Evolutionary conservation across 1,140 invertebrate species (phyloP).

Genomic region (Bombus haemorrhoidalis): DNA sequence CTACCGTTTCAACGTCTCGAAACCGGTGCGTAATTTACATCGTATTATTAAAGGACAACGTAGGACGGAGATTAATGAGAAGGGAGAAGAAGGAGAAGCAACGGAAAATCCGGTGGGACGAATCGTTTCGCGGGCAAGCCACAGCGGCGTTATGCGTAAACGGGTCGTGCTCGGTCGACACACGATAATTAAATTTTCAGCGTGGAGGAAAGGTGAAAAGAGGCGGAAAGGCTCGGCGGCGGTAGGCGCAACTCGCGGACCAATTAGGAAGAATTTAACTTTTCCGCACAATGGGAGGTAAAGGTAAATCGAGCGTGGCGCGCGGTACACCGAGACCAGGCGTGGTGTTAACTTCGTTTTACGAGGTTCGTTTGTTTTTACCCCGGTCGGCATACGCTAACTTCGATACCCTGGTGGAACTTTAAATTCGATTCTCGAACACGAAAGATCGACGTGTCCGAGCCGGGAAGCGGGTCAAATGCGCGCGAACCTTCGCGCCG

Average conservation of each 20-base stretch:
- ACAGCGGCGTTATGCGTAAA: constrained; percentile 7
- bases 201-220: constrained; percentile 37
- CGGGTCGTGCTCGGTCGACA: constrained; percentile 35
- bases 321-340: not conserved
- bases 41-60: constrained; percentile 1
- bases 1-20: not conserved
- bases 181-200: constrained; percentile 74
- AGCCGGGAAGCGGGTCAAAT: not conserved
- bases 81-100: not conserved
- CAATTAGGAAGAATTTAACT: constrained; percentile 45
- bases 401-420: constrained; percentile 17
- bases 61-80: not conserved
- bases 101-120: constrained; percentile 46
- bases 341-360: constrained; percentile 15
- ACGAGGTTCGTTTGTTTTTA: constrained; percentile 25
- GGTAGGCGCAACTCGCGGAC: not conserved
- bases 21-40: constrained; percentile 7
- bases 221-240: not conserved
- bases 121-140: constrained; percentile 25
- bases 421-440: constrained; percentile 12
- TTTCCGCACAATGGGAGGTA: constrained; percentile 19
- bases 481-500: not conserved
- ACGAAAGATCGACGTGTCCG: not conserved
- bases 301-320: constrained; percentile 21
- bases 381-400: not conserved